These are phyloP conservation scores for Amblyteles armatorius DNA, from an alignment of 2,888 invertebrate species.

Conservation along the genomic window DNA sequence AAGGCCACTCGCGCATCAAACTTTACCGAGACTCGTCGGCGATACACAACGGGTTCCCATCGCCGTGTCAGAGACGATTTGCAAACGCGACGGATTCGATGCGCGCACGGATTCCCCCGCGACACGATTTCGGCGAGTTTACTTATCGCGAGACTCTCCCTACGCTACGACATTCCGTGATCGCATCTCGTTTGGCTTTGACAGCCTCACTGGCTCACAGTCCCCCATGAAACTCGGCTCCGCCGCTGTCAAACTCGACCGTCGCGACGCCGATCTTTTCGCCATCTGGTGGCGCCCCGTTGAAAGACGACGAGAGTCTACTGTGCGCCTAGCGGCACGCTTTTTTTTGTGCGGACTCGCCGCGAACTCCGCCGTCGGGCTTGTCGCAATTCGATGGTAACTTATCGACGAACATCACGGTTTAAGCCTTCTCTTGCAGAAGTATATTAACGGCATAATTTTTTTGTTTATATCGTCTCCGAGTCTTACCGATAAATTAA, in stretches of 20 bases:
- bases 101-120: not conserved
- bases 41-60: slow-evolving; percentile 52
- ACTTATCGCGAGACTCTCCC: slow-evolving; percentile 10
- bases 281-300: not conserved
- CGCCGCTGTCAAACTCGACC: slow-evolving; percentile 23
- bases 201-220: slow-evolving; percentile 43
- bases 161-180: slow-evolving; percentile 48
- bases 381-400: not conserved
- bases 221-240: slow-evolving; percentile 6
- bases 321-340: not conserved
- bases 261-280: slow-evolving; percentile 4
- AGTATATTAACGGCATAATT: too few relatives aligned
- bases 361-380: not conserved
- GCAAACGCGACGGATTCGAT: not conserved
- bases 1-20: slow-evolving; percentile 35
- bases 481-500: too few relatives aligned
- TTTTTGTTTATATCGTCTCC: too few relatives aligned
- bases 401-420: not conserved
- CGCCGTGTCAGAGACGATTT: slow-evolving; percentile 27
- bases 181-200: slow-evolving; percentile 61
- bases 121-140: slow-evolving; percentile 19
- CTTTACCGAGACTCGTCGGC: slow-evolving; percentile 39
- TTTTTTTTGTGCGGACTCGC: not conserved
- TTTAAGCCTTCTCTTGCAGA: not conserved
- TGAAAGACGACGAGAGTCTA: not conserved